A percentile compares a stretch with the other conserved stretches of the same genome.
Evolutionary conservation across 2,797 vertebrate genomes (phyloP).

Genomic region (Crax fasciolata): DNA sequence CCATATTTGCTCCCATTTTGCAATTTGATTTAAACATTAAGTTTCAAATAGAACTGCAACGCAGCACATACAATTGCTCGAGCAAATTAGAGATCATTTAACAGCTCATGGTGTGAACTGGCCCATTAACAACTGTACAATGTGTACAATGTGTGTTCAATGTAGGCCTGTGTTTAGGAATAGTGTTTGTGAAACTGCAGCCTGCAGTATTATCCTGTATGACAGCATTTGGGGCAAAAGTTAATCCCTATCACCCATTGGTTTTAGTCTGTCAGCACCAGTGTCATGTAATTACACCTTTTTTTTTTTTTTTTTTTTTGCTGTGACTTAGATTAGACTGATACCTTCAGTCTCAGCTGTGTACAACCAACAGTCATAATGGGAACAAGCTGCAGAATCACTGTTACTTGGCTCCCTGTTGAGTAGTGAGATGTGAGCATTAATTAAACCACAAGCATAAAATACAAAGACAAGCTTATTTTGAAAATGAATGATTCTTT

Average conservation of each 20-base stretch:
- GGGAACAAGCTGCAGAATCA: not conserved
- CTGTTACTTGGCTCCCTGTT: fast-evolving
- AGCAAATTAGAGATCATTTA: not conserved
- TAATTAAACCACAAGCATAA: not conserved
- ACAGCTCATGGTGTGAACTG: fast-evolving
- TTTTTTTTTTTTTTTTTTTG: no score
- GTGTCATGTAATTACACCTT: fast-evolving
- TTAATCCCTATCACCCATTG: fast-evolving
- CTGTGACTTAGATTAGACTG: not conserved
- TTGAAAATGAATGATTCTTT: not conserved
- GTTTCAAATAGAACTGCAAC: not conserved
- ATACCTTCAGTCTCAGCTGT: not conserved
- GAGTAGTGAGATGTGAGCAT: not conserved
- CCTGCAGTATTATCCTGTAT: not conserved
- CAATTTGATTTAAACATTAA: not conserved
- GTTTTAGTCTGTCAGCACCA: not conserved
- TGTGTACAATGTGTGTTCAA: not conserved
- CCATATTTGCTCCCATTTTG: not conserved
- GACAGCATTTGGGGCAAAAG: not conserved
- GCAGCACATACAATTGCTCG: fast-evolving
- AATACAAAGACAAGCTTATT: not conserved
- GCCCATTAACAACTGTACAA: not conserved
- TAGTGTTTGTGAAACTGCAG: not conserved
- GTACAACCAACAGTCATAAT: fast-evolving
- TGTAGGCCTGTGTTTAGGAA: not conserved